Base-by-base conservation (phyloP, 2,113 vertebrate genomes). In the Lepisosteus oculatus region DNA sequence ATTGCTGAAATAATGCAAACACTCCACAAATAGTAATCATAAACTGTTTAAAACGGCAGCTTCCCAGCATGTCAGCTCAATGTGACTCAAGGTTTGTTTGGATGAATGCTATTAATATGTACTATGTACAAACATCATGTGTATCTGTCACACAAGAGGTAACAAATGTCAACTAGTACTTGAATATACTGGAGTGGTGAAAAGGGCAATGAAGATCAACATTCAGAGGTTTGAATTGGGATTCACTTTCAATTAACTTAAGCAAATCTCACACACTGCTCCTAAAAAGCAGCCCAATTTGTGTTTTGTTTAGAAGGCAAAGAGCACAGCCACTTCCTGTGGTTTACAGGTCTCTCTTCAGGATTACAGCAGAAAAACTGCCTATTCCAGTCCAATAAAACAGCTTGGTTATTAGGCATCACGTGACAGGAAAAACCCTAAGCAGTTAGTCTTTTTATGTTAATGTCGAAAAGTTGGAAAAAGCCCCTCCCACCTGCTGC, bases 401-500 rank as follows among this genome's bases (percentile, higher is more conserved):
- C 11, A 14, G 51, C 12, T 59, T 29, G 59, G 3, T 74, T 56
- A 74, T 64, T 69, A 63, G 59, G 15, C 47, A 44, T 69, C 67
- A 69, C 67, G 43, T 71, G 74, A 44, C 17, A 8, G 54, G 61
- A 51, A 43, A 6, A 45, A 69, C 62, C 51, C 41, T 43, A 45
- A 41, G 55, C 8, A n/a, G 11, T 3, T 4, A 42, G 17, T 45
- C 13, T 14, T 56, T 45, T 63, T 43, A 29, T 59, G 42, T 75
- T 64, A 63, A 57, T 55, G 56, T 44, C 13, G 17, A 62, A 45
- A 17, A n/a, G 29, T 9, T 59, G 12, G 70, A n/a, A 43, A 56
- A 61, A 62, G 55, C 71, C 72, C 73, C 74, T 76, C 74, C 41
- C 70, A 61, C 55, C 54, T 3, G 54, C 61, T 59, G 44, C 69